Conservation (phyloP, 2,113 vertebrate species). For the Gila orcuttii region DNA sequence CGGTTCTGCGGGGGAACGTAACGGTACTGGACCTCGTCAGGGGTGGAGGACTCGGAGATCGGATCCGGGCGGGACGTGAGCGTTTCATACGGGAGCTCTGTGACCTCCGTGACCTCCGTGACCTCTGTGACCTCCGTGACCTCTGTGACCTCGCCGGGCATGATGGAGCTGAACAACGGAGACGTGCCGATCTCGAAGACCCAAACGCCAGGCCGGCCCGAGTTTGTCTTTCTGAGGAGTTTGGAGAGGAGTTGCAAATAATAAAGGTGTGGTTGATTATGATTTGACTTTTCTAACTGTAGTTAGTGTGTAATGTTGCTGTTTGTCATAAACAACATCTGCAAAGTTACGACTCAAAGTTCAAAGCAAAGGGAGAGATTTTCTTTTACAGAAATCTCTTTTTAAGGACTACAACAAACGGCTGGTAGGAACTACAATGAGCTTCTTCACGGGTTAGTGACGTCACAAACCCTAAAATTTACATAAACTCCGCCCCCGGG, state of each 20-base stretch:
- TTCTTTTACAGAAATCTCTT: too few relatives aligned
- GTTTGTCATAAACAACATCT: too few relatives aligned
- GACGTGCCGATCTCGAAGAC: constrained; percentile 89
- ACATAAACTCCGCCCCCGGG: too few relatives aligned
- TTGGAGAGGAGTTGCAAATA: background rate
- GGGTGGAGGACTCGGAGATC: background rate
- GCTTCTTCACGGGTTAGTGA: too few relatives aligned
- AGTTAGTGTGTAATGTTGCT: too few relatives aligned
- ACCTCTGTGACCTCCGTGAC: constrained; percentile 64
- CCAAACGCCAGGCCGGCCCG: constrained; percentile 85
- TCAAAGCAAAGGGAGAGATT: too few relatives aligned
- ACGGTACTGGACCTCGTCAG: background rate
- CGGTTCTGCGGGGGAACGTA: constrained; percentile 29
- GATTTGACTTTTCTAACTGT: too few relatives aligned
- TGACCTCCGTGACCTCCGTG: constrained; percentile 64
- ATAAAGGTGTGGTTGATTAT: too few relatives aligned
- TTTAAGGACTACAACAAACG: too few relatives aligned
- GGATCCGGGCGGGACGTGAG: background rate
- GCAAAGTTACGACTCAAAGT: too few relatives aligned
- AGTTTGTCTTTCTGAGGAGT: constrained; percentile 85
- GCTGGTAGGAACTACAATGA: too few relatives aligned
- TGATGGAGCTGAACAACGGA: constrained; percentile 68
- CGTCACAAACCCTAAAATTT: too few relatives aligned
- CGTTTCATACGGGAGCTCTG: background rate
- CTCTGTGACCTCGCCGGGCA: constrained; percentile 69